Evolutionary conservation across 2,797 vertebrate genomes (phyloP).

Genomic region (Danio jaintianensis): DNA sequence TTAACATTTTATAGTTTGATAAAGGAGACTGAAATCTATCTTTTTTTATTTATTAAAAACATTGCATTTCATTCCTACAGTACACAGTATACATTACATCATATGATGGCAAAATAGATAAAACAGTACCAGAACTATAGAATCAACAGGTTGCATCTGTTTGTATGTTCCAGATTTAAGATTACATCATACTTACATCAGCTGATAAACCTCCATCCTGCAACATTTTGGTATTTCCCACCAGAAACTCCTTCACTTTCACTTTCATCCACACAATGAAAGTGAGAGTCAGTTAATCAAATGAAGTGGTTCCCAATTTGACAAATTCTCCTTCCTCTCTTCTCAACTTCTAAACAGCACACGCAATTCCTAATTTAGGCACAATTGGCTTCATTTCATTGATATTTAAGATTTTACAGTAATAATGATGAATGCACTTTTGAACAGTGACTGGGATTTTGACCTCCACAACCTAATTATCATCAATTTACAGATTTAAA

Average conservation of each 20-base stretch:
- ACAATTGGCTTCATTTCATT: not conserved
- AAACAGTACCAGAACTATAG: not conserved
- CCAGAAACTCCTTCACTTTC: not conserved
- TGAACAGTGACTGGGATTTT: not conserved
- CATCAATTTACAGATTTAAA: not conserved
- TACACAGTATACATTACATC: no score
- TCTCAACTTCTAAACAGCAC: not conserved
- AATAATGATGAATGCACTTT: not conserved
- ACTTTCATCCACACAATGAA: not conserved
- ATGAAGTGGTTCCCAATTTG: not conserved
- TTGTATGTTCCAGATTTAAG: not conserved
- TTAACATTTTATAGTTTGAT: no score
- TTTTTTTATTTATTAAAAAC: no score
- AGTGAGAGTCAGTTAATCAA: not conserved
- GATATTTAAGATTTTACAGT: not conserved
- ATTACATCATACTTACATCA: not conserved
- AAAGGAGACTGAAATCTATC: no score
- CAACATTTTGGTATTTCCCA: not conserved
- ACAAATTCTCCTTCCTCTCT: not conserved
- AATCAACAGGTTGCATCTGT: not conserved
- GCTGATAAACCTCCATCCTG: not conserved
- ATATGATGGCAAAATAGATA: not conserved
- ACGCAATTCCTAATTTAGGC: not conserved
- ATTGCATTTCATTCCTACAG: no score
- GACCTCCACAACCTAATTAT: not conserved